A percentile compares a stretch with the other conserved stretches of the same genome.
phyloP scores from a whole-genome alignment of 2,888 invertebrate genomes.

The Lochmaea capreae region DNA sequence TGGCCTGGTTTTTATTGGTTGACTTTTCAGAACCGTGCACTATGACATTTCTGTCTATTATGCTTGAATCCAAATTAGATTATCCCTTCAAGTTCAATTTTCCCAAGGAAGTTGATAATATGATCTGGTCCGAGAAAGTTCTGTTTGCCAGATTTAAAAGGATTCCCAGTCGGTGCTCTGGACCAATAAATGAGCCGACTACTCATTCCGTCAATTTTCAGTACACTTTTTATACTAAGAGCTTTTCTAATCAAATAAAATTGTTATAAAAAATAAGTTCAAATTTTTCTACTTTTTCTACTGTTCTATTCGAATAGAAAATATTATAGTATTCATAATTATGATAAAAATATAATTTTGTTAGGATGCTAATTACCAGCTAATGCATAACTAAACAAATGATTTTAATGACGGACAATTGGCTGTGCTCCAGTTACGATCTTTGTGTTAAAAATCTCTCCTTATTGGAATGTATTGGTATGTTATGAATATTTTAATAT shows the following conservation, averaged over 20 bases:
- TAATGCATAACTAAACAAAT: slow-evolving; percentile 7
- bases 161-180: no score
- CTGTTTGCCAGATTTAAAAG: no score
- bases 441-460: neutral
- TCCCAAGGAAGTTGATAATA: no score
- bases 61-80: no score
- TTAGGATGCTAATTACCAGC: slow-evolving; percentile 9
- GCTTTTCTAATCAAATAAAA: no score
- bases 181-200: no score
- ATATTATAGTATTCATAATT: neutral
- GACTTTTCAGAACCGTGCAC: no score
- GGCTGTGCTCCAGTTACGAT: neutral
- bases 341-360: slow-evolving; percentile 4
- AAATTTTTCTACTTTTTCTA: neutral
- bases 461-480: slow-evolving; percentile 17
- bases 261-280: no score
- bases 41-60: no score
- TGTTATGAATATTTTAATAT: slow-evolving; percentile 7
- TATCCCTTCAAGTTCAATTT: no score
- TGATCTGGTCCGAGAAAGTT: no score
- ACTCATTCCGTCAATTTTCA: neutral
- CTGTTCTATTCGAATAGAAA: neutral
- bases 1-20: no score
- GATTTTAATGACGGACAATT: slow-evolving; percentile 12
- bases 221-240: neutral